Evolutionary conservation across 2,888 invertebrate species (phyloP).

Genomic region (Dichetophora obliterata): DNA sequence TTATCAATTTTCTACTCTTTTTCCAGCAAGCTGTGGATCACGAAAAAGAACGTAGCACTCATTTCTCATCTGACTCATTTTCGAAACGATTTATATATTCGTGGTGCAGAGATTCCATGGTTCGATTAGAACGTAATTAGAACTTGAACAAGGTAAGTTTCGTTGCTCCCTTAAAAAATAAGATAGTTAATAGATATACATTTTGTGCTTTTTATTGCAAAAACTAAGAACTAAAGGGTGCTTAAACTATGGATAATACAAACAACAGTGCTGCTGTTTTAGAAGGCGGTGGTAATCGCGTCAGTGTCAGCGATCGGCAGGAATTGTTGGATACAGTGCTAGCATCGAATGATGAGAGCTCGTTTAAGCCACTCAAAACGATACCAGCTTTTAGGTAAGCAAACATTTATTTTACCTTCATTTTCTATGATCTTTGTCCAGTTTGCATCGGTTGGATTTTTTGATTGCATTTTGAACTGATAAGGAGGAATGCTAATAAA

Average conservation of each 20-base stretch:
- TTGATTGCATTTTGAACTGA: neutral
- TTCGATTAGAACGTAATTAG: constrained; percentile 54
- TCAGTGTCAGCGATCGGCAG: constrained; percentile 56
- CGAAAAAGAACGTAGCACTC: neutral
- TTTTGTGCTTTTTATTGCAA: neutral
- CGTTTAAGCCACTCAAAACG: constrained; percentile 64
- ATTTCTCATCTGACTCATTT: neutral
- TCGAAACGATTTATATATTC: neutral
- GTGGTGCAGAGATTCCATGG: constrained; percentile 43
- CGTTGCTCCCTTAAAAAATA: neutral
- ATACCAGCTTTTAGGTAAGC: constrained; percentile 65
- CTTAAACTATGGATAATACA: constrained; percentile 55
- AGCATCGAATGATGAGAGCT: constrained; percentile 58
- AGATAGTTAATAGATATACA: too few species aligned
- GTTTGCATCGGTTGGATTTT: neutral
- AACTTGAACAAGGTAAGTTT: constrained; percentile 56
- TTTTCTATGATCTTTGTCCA: neutral
- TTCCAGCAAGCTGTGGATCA: neutral
- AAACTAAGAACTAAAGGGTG: constrained; percentile 49
- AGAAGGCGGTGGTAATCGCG: constrained; percentile 43
- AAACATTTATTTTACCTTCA: neutral
- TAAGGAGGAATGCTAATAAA: neutral
- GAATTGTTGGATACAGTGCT: constrained; percentile 65
- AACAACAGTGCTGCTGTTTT: constrained; percentile 45
- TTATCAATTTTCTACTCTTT: neutral